Conservation (phyloP, 2,113 vertebrate genomes). For the Melanerpes aurifrons region DNA sequence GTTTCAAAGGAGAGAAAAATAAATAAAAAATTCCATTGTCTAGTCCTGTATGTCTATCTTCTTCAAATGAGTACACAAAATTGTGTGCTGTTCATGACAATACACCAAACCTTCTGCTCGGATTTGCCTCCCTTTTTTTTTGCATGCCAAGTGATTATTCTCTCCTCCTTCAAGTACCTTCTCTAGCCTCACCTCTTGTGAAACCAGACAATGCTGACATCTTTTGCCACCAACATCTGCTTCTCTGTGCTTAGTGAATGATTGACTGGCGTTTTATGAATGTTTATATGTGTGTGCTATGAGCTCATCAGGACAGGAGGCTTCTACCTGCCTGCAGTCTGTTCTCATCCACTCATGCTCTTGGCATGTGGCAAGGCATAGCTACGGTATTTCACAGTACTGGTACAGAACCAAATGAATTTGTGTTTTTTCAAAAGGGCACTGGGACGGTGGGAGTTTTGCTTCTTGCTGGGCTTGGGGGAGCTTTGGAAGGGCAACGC, state of each 20-base stretch:
- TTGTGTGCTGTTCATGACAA: background rate
- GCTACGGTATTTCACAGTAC: background rate
- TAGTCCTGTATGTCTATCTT: background rate
- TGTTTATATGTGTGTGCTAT: background rate
- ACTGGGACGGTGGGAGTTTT: background rate
- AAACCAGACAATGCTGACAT: background rate
- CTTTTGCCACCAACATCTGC: conserved; percentile 22
- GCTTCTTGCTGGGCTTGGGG: background rate
- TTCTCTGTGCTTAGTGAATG: background rate
- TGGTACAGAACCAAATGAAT: background rate
- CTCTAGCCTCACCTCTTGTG: conserved; percentile 34
- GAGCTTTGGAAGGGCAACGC: background rate
- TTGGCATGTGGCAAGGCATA: background rate
- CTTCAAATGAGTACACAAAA: background rate
- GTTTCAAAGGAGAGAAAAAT: conserved; percentile 21
- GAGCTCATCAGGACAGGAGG: background rate
- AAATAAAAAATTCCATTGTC: background rate
- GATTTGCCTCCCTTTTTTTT: conserved; percentile 22
- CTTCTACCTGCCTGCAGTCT: background rate
- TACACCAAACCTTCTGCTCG: background rate
- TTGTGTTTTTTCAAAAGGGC: background rate
- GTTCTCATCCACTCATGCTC: background rate
- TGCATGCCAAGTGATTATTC: background rate
- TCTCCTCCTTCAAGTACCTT: conserved; percentile 8
- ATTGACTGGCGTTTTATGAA: rapidly evolving